Evolutionary conservation across 2,888 invertebrate species (phyloP).

Genomic region (Trissoscelio sp.): DNA sequence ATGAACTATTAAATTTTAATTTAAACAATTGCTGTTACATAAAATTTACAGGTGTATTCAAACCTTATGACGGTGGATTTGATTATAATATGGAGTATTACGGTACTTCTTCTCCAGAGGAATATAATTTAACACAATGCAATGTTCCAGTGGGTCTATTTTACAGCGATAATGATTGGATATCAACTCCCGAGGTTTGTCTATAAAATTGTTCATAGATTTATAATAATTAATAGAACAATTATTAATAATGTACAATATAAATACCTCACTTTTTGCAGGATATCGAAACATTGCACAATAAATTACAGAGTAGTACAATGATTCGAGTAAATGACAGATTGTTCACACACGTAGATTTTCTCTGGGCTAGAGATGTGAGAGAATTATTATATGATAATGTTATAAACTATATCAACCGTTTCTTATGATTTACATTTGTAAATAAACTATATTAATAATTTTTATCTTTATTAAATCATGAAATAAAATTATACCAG

Average conservation of each 20-base stretch:
- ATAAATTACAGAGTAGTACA: too few relatives aligned
- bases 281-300: constrained; percentile 84
- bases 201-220: neutral
- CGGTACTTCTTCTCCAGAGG: constrained; percentile 82
- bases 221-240: too few relatives aligned
- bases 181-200: constrained; percentile 84
- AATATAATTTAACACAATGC: constrained; percentile 85
- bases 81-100: too few relatives aligned
- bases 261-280: too few relatives aligned
- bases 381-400: constrained; percentile 71
- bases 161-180: constrained; percentile 87
- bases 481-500: too few relatives aligned
- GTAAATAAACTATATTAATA: too few relatives aligned
- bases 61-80: too few relatives aligned
- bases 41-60: too few relatives aligned
- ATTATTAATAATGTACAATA: too few relatives aligned
- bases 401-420: neutral
- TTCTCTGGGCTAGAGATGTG: constrained; percentile 73
- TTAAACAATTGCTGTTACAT: neutral
- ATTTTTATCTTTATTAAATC: too few relatives aligned
- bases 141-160: constrained; percentile 87
- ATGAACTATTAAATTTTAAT: too few relatives aligned
- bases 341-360: constrained; percentile 76
- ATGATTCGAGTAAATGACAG: constrained; percentile 69
- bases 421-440: neutral